A percentile compares a stretch with the other conserved stretches of the same genome.
These are phyloP conservation scores for Parapsyche elsis DNA, from an alignment of 1,140 invertebrate species.

Conservation along the genomic window DNA sequence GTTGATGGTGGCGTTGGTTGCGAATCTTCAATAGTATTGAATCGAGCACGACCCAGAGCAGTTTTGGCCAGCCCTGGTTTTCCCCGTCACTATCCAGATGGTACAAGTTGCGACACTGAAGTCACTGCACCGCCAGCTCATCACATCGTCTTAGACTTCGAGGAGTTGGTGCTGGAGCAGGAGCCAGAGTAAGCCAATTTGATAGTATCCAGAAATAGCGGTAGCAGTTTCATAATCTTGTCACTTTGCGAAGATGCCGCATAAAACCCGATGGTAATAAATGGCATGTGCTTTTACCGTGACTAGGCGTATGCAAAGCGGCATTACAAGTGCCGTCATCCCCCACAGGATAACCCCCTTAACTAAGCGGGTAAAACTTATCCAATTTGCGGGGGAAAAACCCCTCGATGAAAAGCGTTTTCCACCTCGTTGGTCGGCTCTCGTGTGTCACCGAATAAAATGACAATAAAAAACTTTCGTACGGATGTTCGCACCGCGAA, in stretches of 20 bases:
- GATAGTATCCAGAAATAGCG: neutral
- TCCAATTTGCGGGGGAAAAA: slow-evolving; percentile 23
- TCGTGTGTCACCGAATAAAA: slow-evolving; percentile 5
- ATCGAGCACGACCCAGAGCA: slow-evolving; percentile 69
- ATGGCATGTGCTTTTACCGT: neutral
- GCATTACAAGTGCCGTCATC: neutral
- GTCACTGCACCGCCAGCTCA: slow-evolving; percentile 71
- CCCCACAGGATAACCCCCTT: neutral
- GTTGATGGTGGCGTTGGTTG: slow-evolving; percentile 60
- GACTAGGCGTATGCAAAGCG: slow-evolving; percentile 15
- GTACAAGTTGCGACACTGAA: slow-evolving; percentile 72
- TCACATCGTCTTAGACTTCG: slow-evolving; percentile 73
- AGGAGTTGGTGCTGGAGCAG: slow-evolving; percentile 76
- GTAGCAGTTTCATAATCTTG: too few species aligned
- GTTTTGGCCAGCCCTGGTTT: slow-evolving; percentile 75
- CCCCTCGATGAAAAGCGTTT: neutral
- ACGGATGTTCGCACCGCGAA: too few species aligned
- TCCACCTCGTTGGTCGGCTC: slow-evolving; percentile 11
- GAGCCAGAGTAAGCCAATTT: slow-evolving; percentile 73
- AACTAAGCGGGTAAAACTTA: slow-evolving; percentile 20
- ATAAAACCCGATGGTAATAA: neutral
- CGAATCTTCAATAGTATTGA: slow-evolving; percentile 73
- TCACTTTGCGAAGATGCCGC: too few species aligned
- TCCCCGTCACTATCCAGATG: slow-evolving; percentile 77
- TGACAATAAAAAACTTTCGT: neutral